Conservation (phyloP, 2,888 invertebrate genomes). For the Lucinisca nassula region DNA sequence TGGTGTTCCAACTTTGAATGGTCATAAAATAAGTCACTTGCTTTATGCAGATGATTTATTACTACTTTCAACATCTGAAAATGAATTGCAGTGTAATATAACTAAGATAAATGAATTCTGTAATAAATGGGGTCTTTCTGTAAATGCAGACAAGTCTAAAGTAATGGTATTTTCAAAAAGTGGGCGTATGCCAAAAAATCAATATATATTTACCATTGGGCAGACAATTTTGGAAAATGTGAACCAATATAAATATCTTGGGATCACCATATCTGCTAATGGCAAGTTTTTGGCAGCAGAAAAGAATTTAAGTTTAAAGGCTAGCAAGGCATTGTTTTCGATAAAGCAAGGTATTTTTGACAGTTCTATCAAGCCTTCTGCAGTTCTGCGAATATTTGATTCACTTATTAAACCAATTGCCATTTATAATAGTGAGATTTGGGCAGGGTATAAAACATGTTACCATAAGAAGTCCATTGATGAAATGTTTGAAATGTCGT, state of each 20-base stretch:
- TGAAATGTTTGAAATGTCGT: background rate
- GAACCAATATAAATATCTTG: background rate
- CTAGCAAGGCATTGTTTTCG: background rate
- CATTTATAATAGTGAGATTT: background rate
- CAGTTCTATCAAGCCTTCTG: background rate
- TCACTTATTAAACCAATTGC: background rate
- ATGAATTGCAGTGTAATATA: background rate
- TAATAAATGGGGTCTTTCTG: background rate
- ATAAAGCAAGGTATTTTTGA: background rate
- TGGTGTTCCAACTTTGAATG: background rate
- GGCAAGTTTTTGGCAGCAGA: background rate
- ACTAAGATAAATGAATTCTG: background rate
- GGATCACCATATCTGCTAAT: background rate
- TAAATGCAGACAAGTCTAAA: background rate
- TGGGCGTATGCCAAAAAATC: background rate
- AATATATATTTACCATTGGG: background rate
- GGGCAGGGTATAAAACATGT: background rate
- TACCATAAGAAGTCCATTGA: background rate
- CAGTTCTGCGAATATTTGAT: background rate
- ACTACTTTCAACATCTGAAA: background rate
- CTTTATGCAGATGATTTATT: slow-evolving; percentile 5
- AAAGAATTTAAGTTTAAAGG: background rate
- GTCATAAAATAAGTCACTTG: background rate
- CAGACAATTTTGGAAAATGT: background rate
- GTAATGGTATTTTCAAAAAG: background rate